phyloP scores from a whole-genome alignment of 1,140 invertebrate species.

The Orussus abietinus region DNA sequence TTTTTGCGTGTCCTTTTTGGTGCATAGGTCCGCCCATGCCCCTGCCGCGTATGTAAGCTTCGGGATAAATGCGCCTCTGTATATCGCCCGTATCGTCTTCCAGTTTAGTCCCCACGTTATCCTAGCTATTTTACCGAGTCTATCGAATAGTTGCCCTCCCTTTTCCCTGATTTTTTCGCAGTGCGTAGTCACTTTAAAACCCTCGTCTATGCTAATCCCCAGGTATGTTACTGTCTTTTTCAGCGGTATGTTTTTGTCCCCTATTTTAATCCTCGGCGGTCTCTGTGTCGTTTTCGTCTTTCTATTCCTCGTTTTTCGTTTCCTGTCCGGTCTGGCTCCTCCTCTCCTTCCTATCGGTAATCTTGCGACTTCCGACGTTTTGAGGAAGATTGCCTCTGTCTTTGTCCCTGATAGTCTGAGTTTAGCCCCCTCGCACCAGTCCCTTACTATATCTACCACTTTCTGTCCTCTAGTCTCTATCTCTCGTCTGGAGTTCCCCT shows the following conservation, averaged over 20 bases:
- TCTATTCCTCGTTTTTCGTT: too few species aligned
- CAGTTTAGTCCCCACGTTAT: slow-evolving; percentile 5
- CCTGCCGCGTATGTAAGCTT: too few species aligned
- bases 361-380: too few species aligned
- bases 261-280: slow-evolving; percentile 5
- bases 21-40: too few species aligned
- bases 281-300: too few species aligned
- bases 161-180: not conserved
- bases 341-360: too few species aligned
- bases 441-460: not conserved
- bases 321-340: slow-evolving; percentile 10
- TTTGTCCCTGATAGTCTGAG: slow-evolving; percentile 21
- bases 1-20: too few species aligned
- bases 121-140: slow-evolving; percentile 2
- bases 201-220: slow-evolving; percentile 9
- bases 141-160: not conserved
- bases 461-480: slow-evolving; percentile 21
- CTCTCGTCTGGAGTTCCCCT: slow-evolving; percentile 19
- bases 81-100: not conserved
- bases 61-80: too few species aligned
- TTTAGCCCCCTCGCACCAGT: slow-evolving; percentile 26
- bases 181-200: slow-evolving; percentile 6
- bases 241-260: not conserved
- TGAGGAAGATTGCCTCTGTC: slow-evolving; percentile 24
- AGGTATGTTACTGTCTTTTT: slow-evolving; percentile 12